Base-by-base conservation (phyloP, 2,797 vertebrate species). In the Melanogrammus aeglefinus region DNA sequence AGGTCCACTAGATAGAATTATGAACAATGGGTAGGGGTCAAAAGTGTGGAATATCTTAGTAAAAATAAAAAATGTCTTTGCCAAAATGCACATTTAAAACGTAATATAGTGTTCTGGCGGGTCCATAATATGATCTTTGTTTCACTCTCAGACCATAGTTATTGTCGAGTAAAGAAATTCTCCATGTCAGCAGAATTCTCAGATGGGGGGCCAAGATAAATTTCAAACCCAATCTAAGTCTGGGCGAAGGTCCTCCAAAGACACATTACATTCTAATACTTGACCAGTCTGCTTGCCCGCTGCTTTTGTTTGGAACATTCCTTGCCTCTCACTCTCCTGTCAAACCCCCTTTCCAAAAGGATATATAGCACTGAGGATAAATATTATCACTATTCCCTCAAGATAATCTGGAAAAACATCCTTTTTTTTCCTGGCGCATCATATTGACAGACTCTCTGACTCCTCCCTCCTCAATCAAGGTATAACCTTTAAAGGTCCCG, bases 301-400 rank as follows among this genome's bases (percentile, higher is more conserved):
- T 75, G 80, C 84, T 86, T 90, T 87, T 83, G 76, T 85, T 86
- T 74, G 80, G 66, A 80, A 75, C 88, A 88, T 90, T 89, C 88
- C 86, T 84, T 73, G 57, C 78, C 9, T 84, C 83, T 80, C 84
- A 31, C 1, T 12, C 82, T 85, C 79, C 79, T 79, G 85, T 88
- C 81, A 79, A 70, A 6, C 39, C 82, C 75, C 77, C 80, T 31
- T 31, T 31, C 69, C 29, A 70, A 12, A 27, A 70, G 29, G 24
- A 70, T 70, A 29, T 29, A 9, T 70, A 47, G 24, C 36, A 3
- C n/a, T 79, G 75, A 47, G 31, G 73, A 80, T 81, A n/a, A 36
- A 78, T 72, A 75, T 39, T 31, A 73, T 38, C 83, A 33, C 70
- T 80, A 13, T 18, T 4, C 4, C 47, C 47, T 16, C 47, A n/a